phyloP scores from a whole-genome alignment of 2,113 vertebrate species.

The Amblyornis subalaris region DNA sequence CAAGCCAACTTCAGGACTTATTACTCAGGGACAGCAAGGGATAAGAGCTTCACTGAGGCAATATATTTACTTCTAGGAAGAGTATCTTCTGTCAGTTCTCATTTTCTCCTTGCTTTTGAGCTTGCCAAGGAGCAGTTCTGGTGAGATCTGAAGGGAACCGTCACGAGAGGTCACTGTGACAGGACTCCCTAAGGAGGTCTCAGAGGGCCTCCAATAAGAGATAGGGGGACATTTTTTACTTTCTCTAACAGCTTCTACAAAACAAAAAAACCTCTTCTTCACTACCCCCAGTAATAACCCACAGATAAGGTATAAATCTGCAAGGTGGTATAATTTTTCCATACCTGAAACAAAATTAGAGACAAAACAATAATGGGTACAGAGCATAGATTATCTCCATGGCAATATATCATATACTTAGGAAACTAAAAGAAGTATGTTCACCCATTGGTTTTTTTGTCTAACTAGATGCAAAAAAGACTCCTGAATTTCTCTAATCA shows the following conservation, averaged over 20 bases:
- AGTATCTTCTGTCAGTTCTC: constrained; percentile 42
- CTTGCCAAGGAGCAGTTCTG: not conserved
- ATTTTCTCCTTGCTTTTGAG: constrained; percentile 38
- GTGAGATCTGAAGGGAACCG: not conserved
- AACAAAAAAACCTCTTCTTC: not conserved
- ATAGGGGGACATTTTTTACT: not conserved
- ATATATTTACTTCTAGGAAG: constrained; percentile 16
- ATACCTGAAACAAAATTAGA: not conserved
- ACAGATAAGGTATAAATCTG: not conserved
- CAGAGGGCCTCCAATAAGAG: not conserved
- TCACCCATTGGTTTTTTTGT: not conserved
- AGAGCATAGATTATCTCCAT: not conserved
- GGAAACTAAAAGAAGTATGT: not conserved
- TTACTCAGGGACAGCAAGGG: constrained; percentile 26
- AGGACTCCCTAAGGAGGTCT: not conserved
- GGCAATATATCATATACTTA: not conserved
- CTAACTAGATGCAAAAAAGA: not conserved
- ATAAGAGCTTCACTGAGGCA: not conserved
- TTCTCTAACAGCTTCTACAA: not conserved
- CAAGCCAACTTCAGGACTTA: constrained; percentile 9
- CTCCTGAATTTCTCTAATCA: not conserved
- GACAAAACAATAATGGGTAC: not conserved
- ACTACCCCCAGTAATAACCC: not conserved
- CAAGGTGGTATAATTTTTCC: not conserved
- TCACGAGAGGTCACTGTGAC: not conserved